Percentiles rank a stretch among this genome's conserved stretches.
These are phyloP conservation scores for Latrodectus elegans DNA, from an alignment of 2,888 invertebrate species.

Conservation along the genomic window DNA sequence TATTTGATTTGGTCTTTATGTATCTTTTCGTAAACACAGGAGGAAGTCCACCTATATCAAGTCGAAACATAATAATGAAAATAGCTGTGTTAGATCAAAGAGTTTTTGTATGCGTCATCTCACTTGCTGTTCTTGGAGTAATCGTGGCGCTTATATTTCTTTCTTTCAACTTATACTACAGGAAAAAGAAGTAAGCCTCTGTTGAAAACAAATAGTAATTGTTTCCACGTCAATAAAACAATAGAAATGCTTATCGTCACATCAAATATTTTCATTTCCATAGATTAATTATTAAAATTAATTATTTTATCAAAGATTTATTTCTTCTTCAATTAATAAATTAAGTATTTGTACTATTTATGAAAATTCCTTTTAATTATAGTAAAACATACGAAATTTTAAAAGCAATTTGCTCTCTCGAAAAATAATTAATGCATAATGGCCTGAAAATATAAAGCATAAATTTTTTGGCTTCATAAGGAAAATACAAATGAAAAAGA, in stretches of 20 bases:
- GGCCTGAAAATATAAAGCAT: no score
- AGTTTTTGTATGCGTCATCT: slow-evolving; percentile 84
- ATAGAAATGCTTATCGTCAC: no score
- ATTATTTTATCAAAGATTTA: no score
- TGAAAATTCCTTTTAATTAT: neutral
- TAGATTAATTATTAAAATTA: no score
- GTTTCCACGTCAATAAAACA: neutral
- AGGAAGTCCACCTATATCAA: slow-evolving; percentile 86
- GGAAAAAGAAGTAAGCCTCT: slow-evolving; percentile 83
- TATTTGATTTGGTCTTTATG: neutral
- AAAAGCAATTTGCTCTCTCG: no score
- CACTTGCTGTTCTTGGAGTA: slow-evolving; percentile 84
- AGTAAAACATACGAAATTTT: no score
- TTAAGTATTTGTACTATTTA: neutral
- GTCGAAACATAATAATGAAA: slow-evolving; percentile 83
- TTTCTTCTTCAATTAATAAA: no score
- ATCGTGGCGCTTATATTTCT: slow-evolving; percentile 84
- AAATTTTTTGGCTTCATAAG: no score
- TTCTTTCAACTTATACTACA: slow-evolving; percentile 87
- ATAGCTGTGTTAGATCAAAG: slow-evolving; percentile 86
- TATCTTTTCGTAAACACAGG: slow-evolving; percentile 76
- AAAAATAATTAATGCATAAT: no score
- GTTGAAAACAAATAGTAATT: neutral
- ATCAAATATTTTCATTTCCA: no score
- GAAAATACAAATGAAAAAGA: no score